Evolutionary conservation across 2,888 invertebrate species (phyloP).

Genomic region (Oligia fasciuncula): DNA sequence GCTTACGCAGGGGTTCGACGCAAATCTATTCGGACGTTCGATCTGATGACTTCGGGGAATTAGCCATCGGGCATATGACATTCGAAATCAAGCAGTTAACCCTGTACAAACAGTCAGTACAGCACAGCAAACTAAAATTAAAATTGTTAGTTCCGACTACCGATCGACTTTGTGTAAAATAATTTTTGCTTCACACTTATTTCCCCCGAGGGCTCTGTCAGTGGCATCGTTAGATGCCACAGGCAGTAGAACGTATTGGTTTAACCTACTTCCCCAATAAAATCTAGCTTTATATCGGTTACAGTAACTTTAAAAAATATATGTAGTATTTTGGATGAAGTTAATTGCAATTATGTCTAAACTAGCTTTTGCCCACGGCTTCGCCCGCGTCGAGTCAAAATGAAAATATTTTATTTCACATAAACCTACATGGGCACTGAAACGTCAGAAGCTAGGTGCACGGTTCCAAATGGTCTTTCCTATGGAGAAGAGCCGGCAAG

Average conservation of each 20-base stretch:
- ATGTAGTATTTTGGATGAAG: neutral
- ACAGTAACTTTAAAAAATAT: neutral
- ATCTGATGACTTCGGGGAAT: no score
- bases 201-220: conserved; percentile 50
- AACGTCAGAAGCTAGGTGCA: no score
- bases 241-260: conserved; percentile 31
- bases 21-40: no score
- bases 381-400: no score
- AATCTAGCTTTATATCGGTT: conserved; percentile 8
- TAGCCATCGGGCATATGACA: no score
- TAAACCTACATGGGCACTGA: no score
- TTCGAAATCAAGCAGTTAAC: no score
- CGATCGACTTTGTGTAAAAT: conserved; percentile 41
- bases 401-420: no score
- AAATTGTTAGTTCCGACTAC: conserved; percentile 30
- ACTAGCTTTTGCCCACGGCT: neutral
- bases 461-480: no score
- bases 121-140: conserved; percentile 21
- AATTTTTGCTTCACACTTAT: conserved; percentile 53
- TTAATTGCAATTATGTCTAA: neutral
- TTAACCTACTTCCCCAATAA: conserved; percentile 30
- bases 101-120: no score
- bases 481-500: no score
- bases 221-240: conserved; percentile 28
- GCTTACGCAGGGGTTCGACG: no score